Evolutionary conservation across 2,888 invertebrate species (phyloP).

Genomic region (Amphiduros pacificus): DNA sequence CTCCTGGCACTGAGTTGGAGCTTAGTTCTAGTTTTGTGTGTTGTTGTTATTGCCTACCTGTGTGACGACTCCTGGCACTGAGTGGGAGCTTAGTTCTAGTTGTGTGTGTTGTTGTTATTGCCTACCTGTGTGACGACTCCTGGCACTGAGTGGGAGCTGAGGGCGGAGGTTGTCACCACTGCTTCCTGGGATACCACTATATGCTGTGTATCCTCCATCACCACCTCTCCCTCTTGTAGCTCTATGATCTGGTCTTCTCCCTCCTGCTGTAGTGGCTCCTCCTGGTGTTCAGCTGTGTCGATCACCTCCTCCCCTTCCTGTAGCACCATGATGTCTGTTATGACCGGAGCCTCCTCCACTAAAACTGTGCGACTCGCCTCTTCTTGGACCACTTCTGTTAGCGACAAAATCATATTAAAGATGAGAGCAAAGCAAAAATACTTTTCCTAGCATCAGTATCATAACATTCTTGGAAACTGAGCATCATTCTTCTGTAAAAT

Average conservation of each 20-base stretch:
- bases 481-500: too few relatives aligned
- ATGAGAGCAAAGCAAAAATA: too few relatives aligned
- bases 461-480: too few relatives aligned
- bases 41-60: background rate
- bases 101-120: background rate
- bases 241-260: background rate
- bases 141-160: background rate
- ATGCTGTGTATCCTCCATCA: background rate
- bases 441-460: too few relatives aligned
- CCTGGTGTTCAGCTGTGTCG: background rate
- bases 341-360: background rate
- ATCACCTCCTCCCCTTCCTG: background rate
- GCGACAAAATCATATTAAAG: too few relatives aligned
- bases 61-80: background rate
- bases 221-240: background rate
- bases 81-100: background rate
- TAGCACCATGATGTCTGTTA: background rate
- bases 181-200: background rate
- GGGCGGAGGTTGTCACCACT: background rate
- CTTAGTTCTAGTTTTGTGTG: background rate
- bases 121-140: background rate
- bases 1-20: too few relatives aligned
- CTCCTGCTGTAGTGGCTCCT: too few relatives aligned
- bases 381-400: background rate
- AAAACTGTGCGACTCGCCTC: background rate